Base-by-base conservation (phyloP, 30 jellyfish, hydroid and myxozoan species). In the Nemopilema nomurai region DNA sequence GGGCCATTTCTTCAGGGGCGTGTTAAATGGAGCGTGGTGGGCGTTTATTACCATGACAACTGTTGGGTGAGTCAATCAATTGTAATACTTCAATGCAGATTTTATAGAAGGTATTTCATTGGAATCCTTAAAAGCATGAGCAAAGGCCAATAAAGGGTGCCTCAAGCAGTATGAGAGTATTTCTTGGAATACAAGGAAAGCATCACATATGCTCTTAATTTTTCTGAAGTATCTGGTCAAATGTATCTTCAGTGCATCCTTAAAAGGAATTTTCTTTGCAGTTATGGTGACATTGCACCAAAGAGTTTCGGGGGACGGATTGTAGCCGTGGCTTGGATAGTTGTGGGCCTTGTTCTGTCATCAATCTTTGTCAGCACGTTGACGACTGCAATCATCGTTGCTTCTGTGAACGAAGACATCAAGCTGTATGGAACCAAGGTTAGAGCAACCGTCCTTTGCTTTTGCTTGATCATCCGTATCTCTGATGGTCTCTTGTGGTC, bases 1-100 rank as follows among this genome's bases (percentile, higher is more conserved):
- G 1, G 85, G 85, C 6, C 85, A 76, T 52, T 76, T 51, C 74
- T 50, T 76, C 8, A 18, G 75, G 51, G 85, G 85, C n/a, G 85
- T 76, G 7, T 25, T 28, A 17, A 76, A 76, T 29, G 85, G 85
- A 22, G 74, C 69, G 4, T 76, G 85, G 85, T 76, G 85, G 85
- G 85, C 85, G 26, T 76, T 76, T 30, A 76, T 76, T 52, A 76
- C 85, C 67, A 76, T 76, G 85, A 76, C 85, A 49, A 76, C 85
- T 1, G 85, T 76, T 29, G 85, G 85, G 85, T 76, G 51, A 13
- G 85, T 23, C n/a, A n/a, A n/a, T n/a, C n/a, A n/a, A n/a, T n/a
- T n/a, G n/a, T n/a, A n/a, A n/a, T n/a, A n/a, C n/a, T n/a, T n/a
- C n/a, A n/a, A n/a, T n/a, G n/a, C n/a, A n/a, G n/a, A n/a, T n/a